Percentiles rank a stretch among this genome's conserved stretches.
These are phyloP conservation scores for Mamestra brassicae DNA, from an alignment of 2,888 invertebrate species.

Conservation along the genomic window DNA sequence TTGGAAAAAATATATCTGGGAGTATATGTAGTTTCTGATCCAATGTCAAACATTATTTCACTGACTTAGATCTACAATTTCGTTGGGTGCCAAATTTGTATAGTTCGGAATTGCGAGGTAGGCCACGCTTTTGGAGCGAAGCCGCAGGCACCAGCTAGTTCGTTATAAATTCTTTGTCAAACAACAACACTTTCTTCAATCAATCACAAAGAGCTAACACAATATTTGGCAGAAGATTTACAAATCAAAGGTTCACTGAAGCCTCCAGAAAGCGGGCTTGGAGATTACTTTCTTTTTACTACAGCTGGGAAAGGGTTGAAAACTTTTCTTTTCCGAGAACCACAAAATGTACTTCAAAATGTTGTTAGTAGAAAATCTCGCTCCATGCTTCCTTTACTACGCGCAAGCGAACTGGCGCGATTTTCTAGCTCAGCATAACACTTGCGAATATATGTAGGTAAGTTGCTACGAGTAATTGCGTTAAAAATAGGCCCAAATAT, in stretches of 20 bases:
- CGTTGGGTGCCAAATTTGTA: too few relatives aligned
- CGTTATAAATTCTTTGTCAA: conserved; percentile 15
- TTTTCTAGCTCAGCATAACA: not conserved
- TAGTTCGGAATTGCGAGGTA: too few relatives aligned
- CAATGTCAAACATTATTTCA: not conserved
- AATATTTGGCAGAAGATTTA: conserved; percentile 26
- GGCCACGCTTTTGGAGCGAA: too few relatives aligned
- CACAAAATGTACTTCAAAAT: conserved; percentile 12
- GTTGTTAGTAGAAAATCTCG: conserved; percentile 14
- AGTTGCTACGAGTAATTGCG: too few relatives aligned
- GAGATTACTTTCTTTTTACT: conserved; percentile 31
- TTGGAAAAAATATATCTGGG: too few relatives aligned
- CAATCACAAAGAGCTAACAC: conserved; percentile 19
- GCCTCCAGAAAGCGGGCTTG: not conserved
- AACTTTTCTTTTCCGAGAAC: conserved; percentile 17
- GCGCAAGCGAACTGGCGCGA: conserved; percentile 3
- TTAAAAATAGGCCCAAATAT: too few relatives aligned
- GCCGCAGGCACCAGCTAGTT: too few relatives aligned
- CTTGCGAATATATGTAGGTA: too few relatives aligned
- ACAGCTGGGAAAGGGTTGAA: conserved; percentile 4
- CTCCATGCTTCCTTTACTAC: conserved; percentile 1
- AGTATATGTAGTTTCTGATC: too few relatives aligned
- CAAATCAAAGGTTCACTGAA: conserved; percentile 31
- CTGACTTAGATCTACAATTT: not conserved
- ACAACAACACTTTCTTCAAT: conserved; percentile 27